A percentile compares a stretch with the other conserved stretches of the same genome.
phyloP scores from a whole-genome alignment of 2,888 invertebrate species.

The Gastracanthus pulcherrimus region DNA sequence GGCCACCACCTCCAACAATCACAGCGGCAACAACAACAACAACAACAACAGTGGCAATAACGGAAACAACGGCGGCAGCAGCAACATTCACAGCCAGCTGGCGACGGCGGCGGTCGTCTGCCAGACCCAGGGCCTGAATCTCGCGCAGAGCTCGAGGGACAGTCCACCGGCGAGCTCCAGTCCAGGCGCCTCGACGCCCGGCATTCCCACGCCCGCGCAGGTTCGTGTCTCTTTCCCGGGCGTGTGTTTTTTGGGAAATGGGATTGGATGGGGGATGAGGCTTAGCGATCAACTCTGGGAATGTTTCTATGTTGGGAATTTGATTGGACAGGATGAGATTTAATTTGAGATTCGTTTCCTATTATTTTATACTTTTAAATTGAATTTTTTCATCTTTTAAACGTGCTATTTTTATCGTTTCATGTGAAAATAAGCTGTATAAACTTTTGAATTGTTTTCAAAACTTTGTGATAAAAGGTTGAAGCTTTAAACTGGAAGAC shows the following conservation, averaged over 20 bases:
- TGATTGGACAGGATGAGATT: too few relatives aligned
- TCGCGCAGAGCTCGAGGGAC: slow-evolving; percentile 73
- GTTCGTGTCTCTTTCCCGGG: slow-evolving; percentile 64
- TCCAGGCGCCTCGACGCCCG: slow-evolving; percentile 71
- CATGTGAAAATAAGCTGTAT: too few relatives aligned
- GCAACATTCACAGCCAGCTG: slow-evolving; percentile 70
- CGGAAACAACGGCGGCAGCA: slow-evolving; percentile 52
- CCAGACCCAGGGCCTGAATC: slow-evolving; percentile 74
- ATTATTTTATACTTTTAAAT: too few relatives aligned
- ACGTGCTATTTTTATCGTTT: too few relatives aligned
- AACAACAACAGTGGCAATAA: slow-evolving; percentile 67
- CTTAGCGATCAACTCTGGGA: too few relatives aligned
- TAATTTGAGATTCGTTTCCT: too few relatives aligned
- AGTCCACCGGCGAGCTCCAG: slow-evolving; percentile 75
- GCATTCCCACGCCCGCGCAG: slow-evolving; percentile 74
- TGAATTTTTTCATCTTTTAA: too few relatives aligned
- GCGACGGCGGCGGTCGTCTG: slow-evolving; percentile 74
- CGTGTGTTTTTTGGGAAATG: neutral
- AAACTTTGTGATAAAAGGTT: too few relatives aligned
- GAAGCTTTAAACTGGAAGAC: too few relatives aligned
- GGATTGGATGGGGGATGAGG: too few relatives aligned
- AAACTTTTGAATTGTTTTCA: too few relatives aligned
- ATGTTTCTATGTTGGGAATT: neutral
- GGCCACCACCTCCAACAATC: slow-evolving; percentile 60
- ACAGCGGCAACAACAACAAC: slow-evolving; percentile 55